Evolutionary conservation across 2,797 vertebrate genomes (phyloP), one percentile per base, ranked within the genome.

Genomic region (Jordanella pulchra): DNA sequence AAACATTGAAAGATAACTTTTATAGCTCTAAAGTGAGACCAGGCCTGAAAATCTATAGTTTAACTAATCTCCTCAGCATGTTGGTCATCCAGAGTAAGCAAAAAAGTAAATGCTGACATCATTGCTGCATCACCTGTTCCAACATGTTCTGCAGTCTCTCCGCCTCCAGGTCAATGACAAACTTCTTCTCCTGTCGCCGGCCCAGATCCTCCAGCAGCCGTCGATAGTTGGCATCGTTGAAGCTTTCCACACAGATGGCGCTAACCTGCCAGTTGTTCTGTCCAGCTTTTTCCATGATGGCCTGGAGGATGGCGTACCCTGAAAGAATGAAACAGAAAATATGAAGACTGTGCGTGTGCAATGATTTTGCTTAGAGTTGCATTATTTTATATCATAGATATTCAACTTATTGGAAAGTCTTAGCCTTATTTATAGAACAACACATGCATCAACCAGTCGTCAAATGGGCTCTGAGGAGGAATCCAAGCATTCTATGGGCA

Each of bases 211-310:
- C 98, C 87, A 99, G 93, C 79, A 99, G 97, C 25, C 96, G 94
- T 4, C 98, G 94, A 92, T 99, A 99, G 90, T 93, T 97, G 89
- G 97, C 97, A 54, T 99, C 98, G 3, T 97, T 98, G 94, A 99
- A 99, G 94, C 96, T 99, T 89, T 99, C 98, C 83, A 99, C 97
- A 58, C 98, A 99, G 94, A 99, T 99, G 85, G 98, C 97, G 63
- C 98, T 99, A 87, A 99, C 96, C 92, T 99, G 98, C 98, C 98
- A 99, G 92, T 96, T 96, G 86, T 99, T 98, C 82, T 99, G 97
- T 68, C 97, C 97, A 0, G 98, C 98, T 92, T 97, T 97, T 93
- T 99, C 98, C 97, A 99, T 99, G 90, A 99, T 99, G 89, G 98
- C 96, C 95, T 99, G 98, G 91, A 99, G 95, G 94, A 99, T 98